These are phyloP conservation scores for Myrmophylax atrothorax DNA, from an alignment of 2,113 vertebrate genomes.

Conservation along the genomic window DNA sequence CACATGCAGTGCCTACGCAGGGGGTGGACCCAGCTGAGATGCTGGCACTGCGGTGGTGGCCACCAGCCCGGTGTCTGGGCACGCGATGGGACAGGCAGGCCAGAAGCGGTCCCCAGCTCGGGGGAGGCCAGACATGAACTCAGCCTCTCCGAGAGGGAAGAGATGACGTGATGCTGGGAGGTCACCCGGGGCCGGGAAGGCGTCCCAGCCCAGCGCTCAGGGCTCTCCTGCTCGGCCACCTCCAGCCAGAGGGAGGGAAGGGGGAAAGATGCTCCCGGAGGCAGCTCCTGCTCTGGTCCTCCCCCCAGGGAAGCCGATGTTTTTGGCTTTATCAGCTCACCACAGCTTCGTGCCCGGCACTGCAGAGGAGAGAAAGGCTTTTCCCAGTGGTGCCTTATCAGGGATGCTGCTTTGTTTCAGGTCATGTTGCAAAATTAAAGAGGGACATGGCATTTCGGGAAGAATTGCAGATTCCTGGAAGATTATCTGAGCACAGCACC, in stretches of 20 bases:
- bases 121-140: conserved; percentile 25
- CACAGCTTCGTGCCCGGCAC: not conserved
- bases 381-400: not conserved
- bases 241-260: not conserved
- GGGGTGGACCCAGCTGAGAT: rapidly evolving
- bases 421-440: not conserved
- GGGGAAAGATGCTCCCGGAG: not conserved
- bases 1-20: rapidly evolving
- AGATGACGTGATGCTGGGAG: not conserved
- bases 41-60: rapidly evolving
- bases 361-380: conserved; percentile 26
- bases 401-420: conserved; percentile 19
- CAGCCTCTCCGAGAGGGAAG: not conserved
- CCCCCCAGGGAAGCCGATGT: not conserved
- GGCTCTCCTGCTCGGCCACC: not conserved
- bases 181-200: not conserved
- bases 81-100: not conserved
- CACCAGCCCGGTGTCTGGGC: not conserved
- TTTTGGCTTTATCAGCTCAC: conserved; percentile 35
- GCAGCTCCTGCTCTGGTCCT: not conserved
- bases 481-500: conserved; percentile 3
- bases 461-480: conserved; percentile 26
- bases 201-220: not conserved
- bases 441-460: not conserved
- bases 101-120: not conserved